These are phyloP conservation scores for Eulemur macaco DNA, from an alignment of 2,113 vertebrate species.

Conservation along the genomic window DNA sequence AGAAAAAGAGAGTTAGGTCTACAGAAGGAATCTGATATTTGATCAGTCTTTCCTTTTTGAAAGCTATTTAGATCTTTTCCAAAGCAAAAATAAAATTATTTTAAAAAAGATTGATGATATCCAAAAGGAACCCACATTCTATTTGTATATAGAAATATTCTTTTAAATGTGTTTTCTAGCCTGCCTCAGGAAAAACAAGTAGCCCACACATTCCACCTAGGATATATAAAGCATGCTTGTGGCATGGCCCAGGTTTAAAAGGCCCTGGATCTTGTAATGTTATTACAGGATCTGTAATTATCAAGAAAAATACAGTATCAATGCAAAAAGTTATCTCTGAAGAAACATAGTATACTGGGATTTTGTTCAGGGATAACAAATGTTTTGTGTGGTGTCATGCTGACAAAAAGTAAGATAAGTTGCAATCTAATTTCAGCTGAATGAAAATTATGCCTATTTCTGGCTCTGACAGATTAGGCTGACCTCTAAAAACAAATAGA, in stretches of 20 bases:
- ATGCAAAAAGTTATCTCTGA: not conserved
- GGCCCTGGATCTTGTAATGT: not conserved
- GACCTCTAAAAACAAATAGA: not conserved
- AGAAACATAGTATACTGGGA: not conserved
- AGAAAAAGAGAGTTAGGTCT: not conserved
- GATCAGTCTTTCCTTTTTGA: not conserved
- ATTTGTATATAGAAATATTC: not conserved
- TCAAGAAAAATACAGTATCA: not conserved
- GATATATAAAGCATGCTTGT: not conserved
- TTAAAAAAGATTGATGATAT: not conserved
- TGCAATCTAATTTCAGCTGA: not conserved
- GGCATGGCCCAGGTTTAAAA: not conserved
- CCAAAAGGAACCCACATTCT: not conserved
- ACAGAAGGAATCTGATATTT: not conserved
- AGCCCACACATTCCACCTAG: not conserved
- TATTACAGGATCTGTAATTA: not conserved
- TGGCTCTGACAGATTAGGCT: not conserved
- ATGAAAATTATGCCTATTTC: not conserved
- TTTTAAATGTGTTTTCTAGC: not conserved
- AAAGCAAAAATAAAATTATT: not conserved
- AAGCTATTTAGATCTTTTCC: not conserved
- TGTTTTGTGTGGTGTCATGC: not conserved
- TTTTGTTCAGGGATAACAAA: not conserved
- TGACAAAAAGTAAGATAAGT: not conserved
- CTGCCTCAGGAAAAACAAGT: not conserved